Evolutionary conservation across 1,140 invertebrate species (phyloP), one percentile per base, ranked within the genome.

Genomic region (Drosophila obscura): DNA sequence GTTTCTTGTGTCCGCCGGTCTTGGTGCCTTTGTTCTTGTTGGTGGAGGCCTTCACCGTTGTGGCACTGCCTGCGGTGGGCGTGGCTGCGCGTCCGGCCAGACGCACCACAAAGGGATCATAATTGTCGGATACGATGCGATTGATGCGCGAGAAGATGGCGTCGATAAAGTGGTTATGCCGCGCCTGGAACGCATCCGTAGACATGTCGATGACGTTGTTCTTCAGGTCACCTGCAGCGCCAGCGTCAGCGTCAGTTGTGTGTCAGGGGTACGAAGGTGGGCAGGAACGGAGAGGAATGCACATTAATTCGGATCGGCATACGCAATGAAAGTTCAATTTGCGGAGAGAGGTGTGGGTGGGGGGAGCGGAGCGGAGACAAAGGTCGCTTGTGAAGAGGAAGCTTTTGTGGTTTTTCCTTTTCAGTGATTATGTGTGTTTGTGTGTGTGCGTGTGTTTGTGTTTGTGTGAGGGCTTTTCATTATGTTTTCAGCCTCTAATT

Each of bases 61-160:
- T 39, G 15, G 48, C 57, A 16, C 53, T 35, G 51, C 16, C 35
- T 31, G 44, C 45, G 5, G 48, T 62, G 46, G 57, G 60, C 24
- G 72, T 39, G 45, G 94, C 15, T 51, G 93, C 93, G 8, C 94
- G 92, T 5, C 94, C 94, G 45, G 95, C 94, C n/a, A 97, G 91
- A 80, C 95, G 95, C 0, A 97, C 96, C 49, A 95, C 96, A 41
- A 97, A 96, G 1, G 96, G 96, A 90, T 97, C 96, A 85, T 96
- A 97, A 48, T 95, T 96, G 48, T 94, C 93, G 9, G 94, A 93
- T 49, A 97, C 91, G 50, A 96, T 95, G 73, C 94, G 94, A 91
- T 97, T 97, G 88, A 97, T 96, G 65, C 95, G 94, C 26, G 94
- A 94, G 46, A 97, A 93, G 72, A 96, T 96, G 71, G 94, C 96